Base-by-base conservation (phyloP, 2,888 invertebrate species). In the Stegana nigrithorax region DNA sequence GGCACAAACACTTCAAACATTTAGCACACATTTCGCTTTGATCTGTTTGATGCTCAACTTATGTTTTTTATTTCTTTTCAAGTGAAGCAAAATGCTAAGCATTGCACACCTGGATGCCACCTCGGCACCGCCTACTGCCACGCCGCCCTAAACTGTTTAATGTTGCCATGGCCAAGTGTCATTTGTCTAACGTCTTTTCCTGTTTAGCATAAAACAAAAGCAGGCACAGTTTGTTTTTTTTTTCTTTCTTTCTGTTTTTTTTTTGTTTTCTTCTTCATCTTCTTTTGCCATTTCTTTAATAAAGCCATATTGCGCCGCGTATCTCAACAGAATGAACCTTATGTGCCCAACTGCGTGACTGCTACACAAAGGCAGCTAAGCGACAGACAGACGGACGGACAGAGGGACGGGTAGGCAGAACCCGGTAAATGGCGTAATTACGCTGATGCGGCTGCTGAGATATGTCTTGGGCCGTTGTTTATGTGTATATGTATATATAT, bases 371-470 rank as follows among this genome's bases (percentile, higher is more conserved):
- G 36, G 39, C 39, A 21, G 21, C 36, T n/a, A 36, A 2, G n/a
- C 36, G 36, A 3, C 36, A 36, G 17, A 10, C 21, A 17, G 44
- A 8, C 17, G 14, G 2, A 4, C 12, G 4, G 2, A 12, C 25
- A 50, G 51, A 8, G 23, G 4, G 23, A 4, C 7, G 10, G 14
- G 27, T n/a, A 23, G 73, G 73, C 80, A n/a, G n/a, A n/a, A n/a
- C n/a, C n/a, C n/a, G 78, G 78, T 79, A 79, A 75, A 75, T 77
- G 80, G 73, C 75, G 80, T 75, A 75, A 75, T 79, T 75, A 75
- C 78, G 60, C 51, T 42, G 55, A 42, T 57, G 58, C 53, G 59
- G 66, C 62, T 66, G 69, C 67, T 65, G 78, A 75, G 53, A 55
- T 55, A 55, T 10, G 6, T 2, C 47, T 12, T 25, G 25, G 17